These are phyloP conservation scores for Andrena bucephala DNA, from an alignment of 2,888 invertebrate genomes.

Conservation along the genomic window DNA sequence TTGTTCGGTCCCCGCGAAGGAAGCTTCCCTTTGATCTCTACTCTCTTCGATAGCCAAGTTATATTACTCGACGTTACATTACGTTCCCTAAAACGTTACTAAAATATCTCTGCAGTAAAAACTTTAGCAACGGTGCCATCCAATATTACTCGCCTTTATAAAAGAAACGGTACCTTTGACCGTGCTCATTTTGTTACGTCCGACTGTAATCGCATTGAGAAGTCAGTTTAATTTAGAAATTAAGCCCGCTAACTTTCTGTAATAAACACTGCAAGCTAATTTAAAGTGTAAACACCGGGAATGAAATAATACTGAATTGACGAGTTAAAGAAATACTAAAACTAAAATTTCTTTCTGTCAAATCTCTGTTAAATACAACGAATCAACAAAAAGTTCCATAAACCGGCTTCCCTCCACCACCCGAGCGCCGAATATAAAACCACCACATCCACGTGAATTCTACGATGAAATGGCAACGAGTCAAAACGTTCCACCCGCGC, in stretches of 20 bases:
- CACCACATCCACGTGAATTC: neutral
- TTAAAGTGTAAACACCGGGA: no score
- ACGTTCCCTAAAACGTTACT: constrained; percentile 14
- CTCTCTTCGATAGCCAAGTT: constrained; percentile 31
- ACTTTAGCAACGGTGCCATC: neutral
- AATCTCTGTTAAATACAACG: no score
- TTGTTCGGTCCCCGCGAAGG: neutral
- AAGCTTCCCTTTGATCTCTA: constrained; percentile 24
- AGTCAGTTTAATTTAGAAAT: neutral
- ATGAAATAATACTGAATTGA: no score
- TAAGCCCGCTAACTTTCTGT: no score
- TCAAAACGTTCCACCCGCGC: neutral
- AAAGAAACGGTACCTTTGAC: neutral
- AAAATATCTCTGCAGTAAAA: neutral
- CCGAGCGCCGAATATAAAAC: no score
- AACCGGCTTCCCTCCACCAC: no score
- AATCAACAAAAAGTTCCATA: no score
- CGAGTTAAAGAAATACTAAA: no score
- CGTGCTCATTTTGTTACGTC: neutral
- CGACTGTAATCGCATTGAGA: neutral
- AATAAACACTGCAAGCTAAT: no score
- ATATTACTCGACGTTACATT: constrained; percentile 17
- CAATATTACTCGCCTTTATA: neutral
- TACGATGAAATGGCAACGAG: neutral
- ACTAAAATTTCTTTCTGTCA: no score